A percentile compares a stretch with the other conserved stretches of the same genome.
These are phyloP conservation scores for Stenotaenia linearis DNA, from an alignment of 2,888 invertebrate species.

Conservation along the genomic window DNA sequence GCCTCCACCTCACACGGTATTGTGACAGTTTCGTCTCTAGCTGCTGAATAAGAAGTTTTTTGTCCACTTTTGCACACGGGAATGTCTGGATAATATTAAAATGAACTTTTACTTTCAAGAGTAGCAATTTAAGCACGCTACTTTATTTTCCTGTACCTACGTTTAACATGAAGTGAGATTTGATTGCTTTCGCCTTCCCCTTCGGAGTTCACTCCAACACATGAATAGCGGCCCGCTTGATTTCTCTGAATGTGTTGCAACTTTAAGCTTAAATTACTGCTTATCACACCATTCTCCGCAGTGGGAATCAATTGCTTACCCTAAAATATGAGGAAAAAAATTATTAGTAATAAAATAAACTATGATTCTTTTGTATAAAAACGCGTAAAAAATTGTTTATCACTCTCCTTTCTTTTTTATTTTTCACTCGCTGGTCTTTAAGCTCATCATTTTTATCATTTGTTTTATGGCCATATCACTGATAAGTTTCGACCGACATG, in stretches of 20 bases:
- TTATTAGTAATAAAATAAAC: background rate
- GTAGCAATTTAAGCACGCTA: background rate
- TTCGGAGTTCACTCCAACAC: conserved; percentile 19
- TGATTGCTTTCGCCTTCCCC: conserved; percentile 21
- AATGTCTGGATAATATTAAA: background rate
- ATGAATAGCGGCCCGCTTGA: background rate
- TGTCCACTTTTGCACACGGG: conserved; percentile 15
- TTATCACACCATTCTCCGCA: conserved; percentile 4
- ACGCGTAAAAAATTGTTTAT: background rate
- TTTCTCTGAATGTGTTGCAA: background rate
- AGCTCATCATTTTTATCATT: background rate
- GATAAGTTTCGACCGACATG: background rate
- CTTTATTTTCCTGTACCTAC: background rate
- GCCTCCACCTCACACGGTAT: conserved; percentile 26
- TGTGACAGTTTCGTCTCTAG: conserved; percentile 12
- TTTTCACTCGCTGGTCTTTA: background rate
- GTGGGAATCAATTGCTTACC: background rate
- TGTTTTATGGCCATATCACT: background rate
- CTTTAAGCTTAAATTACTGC: background rate
- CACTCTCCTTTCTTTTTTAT: background rate
- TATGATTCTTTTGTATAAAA: background rate
- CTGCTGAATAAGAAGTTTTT: background rate
- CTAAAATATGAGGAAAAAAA: background rate
- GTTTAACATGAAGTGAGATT: background rate
- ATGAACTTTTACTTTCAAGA: background rate